Percentiles rank a stretch among this genome's conserved stretches.
Evolutionary conservation across 2,888 invertebrate species (phyloP).

Genomic region (Philopedon plagiatum): DNA sequence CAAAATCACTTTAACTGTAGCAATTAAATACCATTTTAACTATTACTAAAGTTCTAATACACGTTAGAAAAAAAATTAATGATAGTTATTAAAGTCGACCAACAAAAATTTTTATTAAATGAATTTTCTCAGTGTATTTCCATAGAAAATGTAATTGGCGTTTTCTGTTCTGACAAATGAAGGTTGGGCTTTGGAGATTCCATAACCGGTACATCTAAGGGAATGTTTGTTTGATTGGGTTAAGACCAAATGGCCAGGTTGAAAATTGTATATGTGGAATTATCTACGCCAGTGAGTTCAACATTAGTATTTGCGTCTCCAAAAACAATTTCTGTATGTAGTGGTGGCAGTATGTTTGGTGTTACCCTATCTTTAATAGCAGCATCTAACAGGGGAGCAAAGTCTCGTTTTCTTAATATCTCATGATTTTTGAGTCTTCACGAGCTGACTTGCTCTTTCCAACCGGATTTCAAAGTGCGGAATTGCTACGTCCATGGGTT

Average conservation of each 20-base stretch:
- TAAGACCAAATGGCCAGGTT: neutral
- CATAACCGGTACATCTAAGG: too few relatives aligned
- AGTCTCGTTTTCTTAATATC: neutral
- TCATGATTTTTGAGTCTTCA: neutral
- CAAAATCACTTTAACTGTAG: too few relatives aligned
- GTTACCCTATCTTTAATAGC: neutral
- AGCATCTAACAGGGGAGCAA: neutral
- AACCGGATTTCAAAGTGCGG: too few relatives aligned
- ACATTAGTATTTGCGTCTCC: neutral
- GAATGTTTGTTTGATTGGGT: neutral
- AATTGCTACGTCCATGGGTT: too few relatives aligned
- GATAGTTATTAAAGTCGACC: too few relatives aligned
- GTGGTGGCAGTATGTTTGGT: neutral
- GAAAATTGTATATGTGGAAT: neutral
- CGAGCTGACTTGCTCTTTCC: neutral
- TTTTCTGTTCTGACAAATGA: neutral
- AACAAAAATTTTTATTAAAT: too few relatives aligned
- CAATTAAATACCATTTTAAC: too few relatives aligned
- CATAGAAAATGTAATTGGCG: neutral
- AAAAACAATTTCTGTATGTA: too few relatives aligned
- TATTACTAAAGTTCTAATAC: too few relatives aligned
- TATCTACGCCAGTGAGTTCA: slow-evolving; percentile 1
- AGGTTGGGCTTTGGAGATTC: neutral
- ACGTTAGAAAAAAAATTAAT: too few relatives aligned
- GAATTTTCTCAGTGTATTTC: too few relatives aligned